Evolutionary conservation across 2,888 invertebrate species (phyloP), one percentile per base, ranked within the genome.

Genomic region (Eupelmus urozonus): DNA sequence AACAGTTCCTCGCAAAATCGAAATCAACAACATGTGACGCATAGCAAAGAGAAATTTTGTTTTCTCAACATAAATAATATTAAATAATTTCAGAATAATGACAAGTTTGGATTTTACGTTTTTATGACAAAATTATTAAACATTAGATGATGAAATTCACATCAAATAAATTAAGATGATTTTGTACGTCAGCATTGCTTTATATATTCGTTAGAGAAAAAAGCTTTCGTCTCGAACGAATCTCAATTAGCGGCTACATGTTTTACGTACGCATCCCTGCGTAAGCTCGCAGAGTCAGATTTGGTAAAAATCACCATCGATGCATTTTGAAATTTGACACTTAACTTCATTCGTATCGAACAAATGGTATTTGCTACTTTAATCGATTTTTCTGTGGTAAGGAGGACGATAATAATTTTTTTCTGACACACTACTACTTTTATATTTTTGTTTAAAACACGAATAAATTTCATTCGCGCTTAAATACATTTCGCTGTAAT

Each of bases 221-320:
- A 45, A 42, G 42, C 13, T 57, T 57, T 59, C 20, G 18, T 78
- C 20, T 25, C 49, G 42, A 78, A 79, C 40, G 70, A 74, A 71
- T 71, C 59, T 71, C 60, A 77, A 70, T 77, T 51, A 75, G 69
- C 72, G 49, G 67, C 76, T 77, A 72, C 67, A 78, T 82, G 82
- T 83, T 82, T 82, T 80, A 82, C 81, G 82, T 70, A 79, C 75
- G 76, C 78, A 69, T 55, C 77, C 60, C 78, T 82, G 81, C 71
- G 65, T 60, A 57, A 79, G 51, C 23, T 51, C 74, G 76, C 81
- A 82, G 80, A 82, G 78, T 82, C 83, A 81, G 83, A 84, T 85
- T 86, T 53, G 83, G 83, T 86, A 84, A 85, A 86, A 86, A 85
- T 84, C 83, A 81, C 82, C 75, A 76, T 82, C 81, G 79, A 78